Evolutionary conservation across 1,140 invertebrate species (phyloP).

Genomic region (Drepana arcuata): DNA sequence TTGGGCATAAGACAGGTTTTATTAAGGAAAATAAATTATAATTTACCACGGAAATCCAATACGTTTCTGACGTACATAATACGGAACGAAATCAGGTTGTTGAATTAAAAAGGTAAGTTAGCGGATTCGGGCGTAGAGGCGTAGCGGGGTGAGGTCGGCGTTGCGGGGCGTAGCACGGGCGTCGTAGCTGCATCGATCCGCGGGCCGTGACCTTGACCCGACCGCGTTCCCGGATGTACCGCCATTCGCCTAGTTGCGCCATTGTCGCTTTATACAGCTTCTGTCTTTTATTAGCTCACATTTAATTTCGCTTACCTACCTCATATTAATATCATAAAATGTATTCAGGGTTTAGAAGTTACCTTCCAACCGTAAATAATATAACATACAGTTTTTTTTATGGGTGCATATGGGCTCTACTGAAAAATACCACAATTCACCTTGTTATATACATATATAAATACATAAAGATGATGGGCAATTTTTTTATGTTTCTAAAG

Average conservation of each 20-base stretch:
- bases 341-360: too few species aligned
- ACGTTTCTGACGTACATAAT: conserved; percentile 10
- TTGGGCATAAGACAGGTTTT: conserved; percentile 5
- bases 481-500: too few species aligned
- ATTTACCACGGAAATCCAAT: conserved; percentile 2
- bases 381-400: too few species aligned
- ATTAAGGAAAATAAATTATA: conserved; percentile 9
- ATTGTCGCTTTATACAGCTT: conserved; percentile 51
- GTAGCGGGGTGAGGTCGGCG: conserved; percentile 14
- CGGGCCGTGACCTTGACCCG: conserved; percentile 71
- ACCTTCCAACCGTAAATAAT: too few species aligned
- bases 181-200: conserved; percentile 70
- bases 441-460: too few species aligned
- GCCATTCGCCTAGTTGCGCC: conserved; percentile 51
- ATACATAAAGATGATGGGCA: too few species aligned
- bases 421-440: too few species aligned
- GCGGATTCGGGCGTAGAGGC: conserved; percentile 28
- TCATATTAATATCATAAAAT: too few species aligned
- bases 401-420: too few species aligned
- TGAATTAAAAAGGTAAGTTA: conserved; percentile 25
- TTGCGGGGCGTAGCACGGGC: conserved; percentile 21
- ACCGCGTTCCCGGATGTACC: conserved; percentile 55
- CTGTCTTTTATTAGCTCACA: conserved; percentile 55
- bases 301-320: conserved; percentile 36
- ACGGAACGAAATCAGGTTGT: conserved; percentile 8